Percentiles rank a stretch among this genome's conserved stretches.
These are phyloP conservation scores for Elephantulus edwardii DNA, from an alignment of 2,113 vertebrate species.

Conservation along the genomic window DNA sequence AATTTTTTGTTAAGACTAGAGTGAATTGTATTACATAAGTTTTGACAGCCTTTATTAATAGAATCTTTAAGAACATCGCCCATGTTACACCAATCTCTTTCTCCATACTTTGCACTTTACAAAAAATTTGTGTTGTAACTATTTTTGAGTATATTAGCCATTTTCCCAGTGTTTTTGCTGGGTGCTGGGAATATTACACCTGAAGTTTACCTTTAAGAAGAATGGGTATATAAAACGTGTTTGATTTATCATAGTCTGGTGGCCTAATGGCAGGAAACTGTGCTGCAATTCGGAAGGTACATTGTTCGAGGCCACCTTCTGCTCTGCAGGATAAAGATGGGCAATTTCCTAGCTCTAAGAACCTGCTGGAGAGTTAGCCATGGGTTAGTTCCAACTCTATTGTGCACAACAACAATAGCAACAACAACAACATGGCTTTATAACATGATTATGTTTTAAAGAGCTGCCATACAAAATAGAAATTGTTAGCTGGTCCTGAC, in stretches of 20 bases:
- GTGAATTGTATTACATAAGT: neutral
- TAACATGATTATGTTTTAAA: neutral
- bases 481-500: neutral
- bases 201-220: neutral
- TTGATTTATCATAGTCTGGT: no score
- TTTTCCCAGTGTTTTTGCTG: neutral
- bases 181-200: neutral
- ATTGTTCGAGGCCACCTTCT: no score
- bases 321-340: no score
- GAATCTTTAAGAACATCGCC: neutral
- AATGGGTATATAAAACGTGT: no score
- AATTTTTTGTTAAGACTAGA: neutral
- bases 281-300: no score
- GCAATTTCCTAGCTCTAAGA: no score
- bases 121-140: neutral
- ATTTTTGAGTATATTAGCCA: neutral
- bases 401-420: no score
- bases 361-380: no score
- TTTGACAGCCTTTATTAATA: neutral
- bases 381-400: no score
- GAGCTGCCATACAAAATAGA: neutral
- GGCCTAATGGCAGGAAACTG: no score
- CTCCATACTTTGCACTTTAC: neutral
- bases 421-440: neutral
- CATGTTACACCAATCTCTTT: neutral